A percentile compares a stretch with the other conserved stretches of the same genome.
Evolutionary conservation across 2,113 vertebrate species (phyloP).

Genomic region (Pleuronectes platessa): DNA sequence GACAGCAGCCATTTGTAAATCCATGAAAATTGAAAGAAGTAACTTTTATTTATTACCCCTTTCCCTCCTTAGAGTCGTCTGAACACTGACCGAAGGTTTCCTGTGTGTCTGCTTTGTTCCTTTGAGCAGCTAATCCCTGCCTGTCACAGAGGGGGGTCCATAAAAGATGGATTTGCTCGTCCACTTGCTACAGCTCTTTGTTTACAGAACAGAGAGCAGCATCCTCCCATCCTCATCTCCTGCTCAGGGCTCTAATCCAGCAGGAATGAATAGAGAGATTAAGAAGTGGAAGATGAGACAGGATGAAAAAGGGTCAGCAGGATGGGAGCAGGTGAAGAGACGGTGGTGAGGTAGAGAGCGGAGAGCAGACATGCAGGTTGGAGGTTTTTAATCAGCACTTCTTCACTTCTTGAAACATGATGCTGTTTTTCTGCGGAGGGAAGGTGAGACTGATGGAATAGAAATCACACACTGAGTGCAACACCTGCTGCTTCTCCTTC

Average conservation of each 20-base stretch:
- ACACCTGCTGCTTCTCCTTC: constrained; percentile 64
- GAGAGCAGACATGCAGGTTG: background rate
- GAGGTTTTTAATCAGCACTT: constrained; percentile 45
- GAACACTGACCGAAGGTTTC: background rate
- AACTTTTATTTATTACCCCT: background rate
- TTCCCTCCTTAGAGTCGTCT: too few species aligned
- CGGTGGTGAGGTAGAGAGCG: background rate
- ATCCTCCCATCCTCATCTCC: background rate
- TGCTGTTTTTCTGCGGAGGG: constrained; percentile 40
- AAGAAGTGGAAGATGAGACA: constrained; percentile 21
- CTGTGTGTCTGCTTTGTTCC: constrained; percentile 12
- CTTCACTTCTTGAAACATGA: constrained; percentile 61
- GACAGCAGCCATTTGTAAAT: too few species aligned
- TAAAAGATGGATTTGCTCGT: constrained; percentile 66
- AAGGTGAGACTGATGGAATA: constrained; percentile 33
- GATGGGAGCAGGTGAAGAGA: constrained; percentile 32
- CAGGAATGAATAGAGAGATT: constrained; percentile 44
- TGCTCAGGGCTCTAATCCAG: constrained; percentile 40
- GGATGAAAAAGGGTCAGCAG: constrained; percentile 22
- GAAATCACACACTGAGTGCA: constrained; percentile 19
- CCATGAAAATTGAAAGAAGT: background rate
- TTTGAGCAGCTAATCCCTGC: constrained; percentile 53
- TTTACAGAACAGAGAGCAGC: constrained; percentile 29
- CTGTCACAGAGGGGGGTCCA: constrained; percentile 39
- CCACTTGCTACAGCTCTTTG: constrained; percentile 37